Base-by-base conservation (phyloP, 2,888 invertebrate species). In the Koerneria pararmatus region DNA sequence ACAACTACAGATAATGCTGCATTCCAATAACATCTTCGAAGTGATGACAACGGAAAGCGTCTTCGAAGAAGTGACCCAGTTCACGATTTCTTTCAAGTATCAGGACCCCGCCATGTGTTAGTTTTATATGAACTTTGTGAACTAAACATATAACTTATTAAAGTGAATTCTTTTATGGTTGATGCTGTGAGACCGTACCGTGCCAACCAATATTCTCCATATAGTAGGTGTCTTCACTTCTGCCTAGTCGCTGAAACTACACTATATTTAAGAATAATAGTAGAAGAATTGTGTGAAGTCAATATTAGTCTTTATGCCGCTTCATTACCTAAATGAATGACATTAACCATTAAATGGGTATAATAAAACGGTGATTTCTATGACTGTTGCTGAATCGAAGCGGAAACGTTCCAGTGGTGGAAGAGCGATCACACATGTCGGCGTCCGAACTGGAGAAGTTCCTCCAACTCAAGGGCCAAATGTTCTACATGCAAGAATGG, bases 401-500 rank as follows among this genome's bases (percentile, higher is more conserved):
- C n/a, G n/a, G n/a, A n/a, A n/a, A n/a, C 11, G 24, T 69, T 73
- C 63, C 65, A 75, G 78, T 78, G 66, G 74, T 72, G 6, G 89
- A 91, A 34, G 91, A 92, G 70, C 90, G 78, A 1, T 69, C 74
- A 57, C 70, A 88, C 82, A 71, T 79, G 76, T 37, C 69, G 4
- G 76, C 73, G n/a, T 63, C 62, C 15, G 76, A 79, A 22, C 65
- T 67, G 5, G 71, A 72, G 46, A 75, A 74, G 51, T 78, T 81
- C 73, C 86, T 93, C 5, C 86, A 90, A 67, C 86, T 93, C 1
- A 93, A 93, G 72, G 95, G 95, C 77, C 95, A 95, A 88, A 97
- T 97, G 95, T 91, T 95, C 80, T 95, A 92, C 85, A 94, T 97
- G 93, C 91, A 92, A 76, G 93, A 94, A 83, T 97, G 97, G 97